phyloP scores from a whole-genome alignment of 2,797 vertebrate species.

The Enteromius trimaculatus region DNA sequence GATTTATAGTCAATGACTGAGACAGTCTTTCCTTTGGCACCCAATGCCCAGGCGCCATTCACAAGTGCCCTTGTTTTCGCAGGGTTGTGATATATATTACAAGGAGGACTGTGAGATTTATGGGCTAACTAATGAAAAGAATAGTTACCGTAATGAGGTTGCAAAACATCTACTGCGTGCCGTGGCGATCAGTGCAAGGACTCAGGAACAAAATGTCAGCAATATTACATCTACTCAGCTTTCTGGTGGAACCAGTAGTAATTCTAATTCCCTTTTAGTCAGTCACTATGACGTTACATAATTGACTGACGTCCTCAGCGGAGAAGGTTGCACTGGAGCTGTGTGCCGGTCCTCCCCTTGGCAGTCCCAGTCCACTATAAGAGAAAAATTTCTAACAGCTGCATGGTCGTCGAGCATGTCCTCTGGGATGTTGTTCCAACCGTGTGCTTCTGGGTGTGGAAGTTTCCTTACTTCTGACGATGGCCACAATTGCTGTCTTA shows the following conservation, averaged over 20 bases:
- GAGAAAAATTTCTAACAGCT: too few species aligned
- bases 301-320: too few species aligned
- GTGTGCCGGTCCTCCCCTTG: too few species aligned
- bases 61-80: conserved; percentile 37
- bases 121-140: conserved; percentile 12
- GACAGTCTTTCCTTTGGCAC: conserved; percentile 36
- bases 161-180: conserved; percentile 2
- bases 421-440: too few species aligned
- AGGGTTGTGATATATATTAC: conserved; percentile 31
- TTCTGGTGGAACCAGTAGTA: background rate
- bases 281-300: too few species aligned
- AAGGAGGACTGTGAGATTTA: conserved; percentile 27
- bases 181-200: background rate
- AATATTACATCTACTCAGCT: background rate
- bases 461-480: too few species aligned
- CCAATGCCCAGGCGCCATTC: conserved; percentile 1
- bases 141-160: conserved; percentile 13
- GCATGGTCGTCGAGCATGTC: too few species aligned
- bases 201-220: conserved; percentile 24
- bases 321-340: too few species aligned
- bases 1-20: conserved; percentile 48
- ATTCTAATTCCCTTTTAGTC: background rate
- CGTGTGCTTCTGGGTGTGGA: too few species aligned
- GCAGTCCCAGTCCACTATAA: too few species aligned
- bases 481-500: too few species aligned